phyloP scores from a whole-genome alignment of 2,797 vertebrate species.

The Eurystomus glaucurus region DNA sequence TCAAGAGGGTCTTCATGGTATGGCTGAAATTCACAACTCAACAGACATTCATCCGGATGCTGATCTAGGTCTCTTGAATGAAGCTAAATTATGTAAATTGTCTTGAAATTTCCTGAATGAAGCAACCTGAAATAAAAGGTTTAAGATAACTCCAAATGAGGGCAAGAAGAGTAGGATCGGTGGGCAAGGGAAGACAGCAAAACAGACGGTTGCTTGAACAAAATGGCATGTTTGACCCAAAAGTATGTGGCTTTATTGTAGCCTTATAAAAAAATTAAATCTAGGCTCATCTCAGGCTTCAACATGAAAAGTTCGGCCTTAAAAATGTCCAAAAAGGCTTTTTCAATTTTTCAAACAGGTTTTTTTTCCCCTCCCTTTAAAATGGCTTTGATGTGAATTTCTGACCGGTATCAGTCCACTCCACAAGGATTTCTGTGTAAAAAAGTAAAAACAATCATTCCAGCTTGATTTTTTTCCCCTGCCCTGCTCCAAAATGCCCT shows the following conservation, averaged over 20 bases:
- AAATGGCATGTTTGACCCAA: neutral
- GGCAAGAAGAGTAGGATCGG: neutral
- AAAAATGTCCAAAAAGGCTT: neutral
- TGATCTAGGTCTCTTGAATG: fast-evolving
- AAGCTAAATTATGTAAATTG: neutral
- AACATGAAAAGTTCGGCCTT: neutral
- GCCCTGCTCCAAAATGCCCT: neutral
- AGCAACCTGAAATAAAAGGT: neutral
- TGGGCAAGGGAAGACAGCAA: neutral
- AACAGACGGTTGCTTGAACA: neutral
- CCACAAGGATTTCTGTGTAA: neutral
- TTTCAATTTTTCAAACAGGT: neutral
- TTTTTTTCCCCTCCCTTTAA: neutral
- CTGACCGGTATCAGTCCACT: neutral
- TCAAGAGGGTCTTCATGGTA: neutral
- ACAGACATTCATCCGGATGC: neutral
- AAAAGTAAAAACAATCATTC: neutral
- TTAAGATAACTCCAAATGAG: neutral
- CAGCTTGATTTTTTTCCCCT: neutral
- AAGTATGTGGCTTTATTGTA: neutral
- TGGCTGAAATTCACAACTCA: neutral
- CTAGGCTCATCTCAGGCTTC: neutral
- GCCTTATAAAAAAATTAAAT: neutral
- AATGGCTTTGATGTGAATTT: neutral
- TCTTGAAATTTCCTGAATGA: neutral